Evolutionary conservation across 2,113 vertebrate species (phyloP).

Genomic region (Atrichornis clamosus): DNA sequence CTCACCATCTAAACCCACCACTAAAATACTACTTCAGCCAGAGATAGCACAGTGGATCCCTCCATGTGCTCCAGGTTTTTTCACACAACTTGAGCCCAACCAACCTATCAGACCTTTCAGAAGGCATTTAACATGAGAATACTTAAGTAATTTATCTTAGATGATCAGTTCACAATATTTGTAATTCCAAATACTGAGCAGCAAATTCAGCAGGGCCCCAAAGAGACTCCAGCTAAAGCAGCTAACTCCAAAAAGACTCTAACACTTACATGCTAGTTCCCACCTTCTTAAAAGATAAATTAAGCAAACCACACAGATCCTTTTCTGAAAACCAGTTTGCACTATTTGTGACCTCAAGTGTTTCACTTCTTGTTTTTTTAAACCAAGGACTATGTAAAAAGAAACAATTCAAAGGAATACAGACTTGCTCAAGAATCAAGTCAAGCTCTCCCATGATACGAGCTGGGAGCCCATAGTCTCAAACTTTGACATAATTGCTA

Average conservation of each 20-base stretch:
- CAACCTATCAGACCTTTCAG: not conserved
- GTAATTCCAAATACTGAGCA: not conserved
- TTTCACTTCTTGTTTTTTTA: not conserved
- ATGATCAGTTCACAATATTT: not conserved
- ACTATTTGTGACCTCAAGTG: not conserved
- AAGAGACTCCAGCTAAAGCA: not conserved
- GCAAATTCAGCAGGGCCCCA: not conserved
- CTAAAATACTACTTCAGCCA: not conserved
- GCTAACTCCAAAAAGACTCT: not conserved
- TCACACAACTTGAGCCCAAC: not conserved
- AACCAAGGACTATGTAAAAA: not conserved
- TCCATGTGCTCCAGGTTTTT: not conserved
- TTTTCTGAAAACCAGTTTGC: not conserved
- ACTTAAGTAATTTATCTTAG: not conserved
- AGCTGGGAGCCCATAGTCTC: not conserved
- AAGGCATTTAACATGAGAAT: not conserved
- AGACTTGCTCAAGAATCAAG: not conserved
- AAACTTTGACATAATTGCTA: not conserved
- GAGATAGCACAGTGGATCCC: not conserved
- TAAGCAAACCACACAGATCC: not conserved
- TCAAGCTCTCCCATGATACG: not conserved
- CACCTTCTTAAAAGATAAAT: not conserved
- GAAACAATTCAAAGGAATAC: not conserved
- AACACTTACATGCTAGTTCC: not conserved
- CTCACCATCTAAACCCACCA: not conserved